Evolutionary conservation across 2,113 vertebrate genomes (phyloP).

Genomic region (Sylvilagus bachmani): DNA sequence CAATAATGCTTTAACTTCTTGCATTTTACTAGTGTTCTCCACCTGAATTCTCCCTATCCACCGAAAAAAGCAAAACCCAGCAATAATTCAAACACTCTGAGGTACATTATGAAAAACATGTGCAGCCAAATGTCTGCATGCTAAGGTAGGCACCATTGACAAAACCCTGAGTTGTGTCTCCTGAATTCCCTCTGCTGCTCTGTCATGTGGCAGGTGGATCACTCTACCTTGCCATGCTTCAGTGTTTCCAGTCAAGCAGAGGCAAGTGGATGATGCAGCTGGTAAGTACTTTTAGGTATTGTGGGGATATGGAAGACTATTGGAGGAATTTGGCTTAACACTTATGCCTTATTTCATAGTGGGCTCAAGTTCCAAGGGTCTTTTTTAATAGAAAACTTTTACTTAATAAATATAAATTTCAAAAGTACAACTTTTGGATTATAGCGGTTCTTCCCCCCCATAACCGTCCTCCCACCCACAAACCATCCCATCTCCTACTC

Average conservation of each 20-base stretch:
- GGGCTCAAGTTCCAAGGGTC: background rate
- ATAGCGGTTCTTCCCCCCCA: too few species aligned
- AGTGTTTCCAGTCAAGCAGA: background rate
- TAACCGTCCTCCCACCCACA: too few species aligned
- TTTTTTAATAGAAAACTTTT: background rate
- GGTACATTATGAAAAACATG: conserved; percentile 48
- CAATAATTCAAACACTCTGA: conserved; percentile 66
- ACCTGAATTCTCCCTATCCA: conserved; percentile 72
- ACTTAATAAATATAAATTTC: background rate
- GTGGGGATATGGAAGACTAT: background rate
- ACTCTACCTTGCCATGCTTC: background rate
- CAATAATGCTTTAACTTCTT: conserved; percentile 76
- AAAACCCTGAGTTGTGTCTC: background rate
- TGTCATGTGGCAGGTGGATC: background rate
- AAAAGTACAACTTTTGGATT: background rate
- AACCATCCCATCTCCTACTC: too few species aligned
- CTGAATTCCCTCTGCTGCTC: background rate
- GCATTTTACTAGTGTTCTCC: conserved; percentile 71
- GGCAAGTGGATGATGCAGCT: background rate
- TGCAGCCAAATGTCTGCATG: conserved; percentile 16
- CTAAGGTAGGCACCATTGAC: background rate
- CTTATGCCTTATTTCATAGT: background rate
- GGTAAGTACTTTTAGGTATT: background rate
- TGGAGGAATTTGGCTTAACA: background rate
- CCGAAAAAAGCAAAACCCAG: conserved; percentile 70